phyloP scores from a whole-genome alignment of 2,888 invertebrate genomes.

The Eupithecia insigniata region DNA sequence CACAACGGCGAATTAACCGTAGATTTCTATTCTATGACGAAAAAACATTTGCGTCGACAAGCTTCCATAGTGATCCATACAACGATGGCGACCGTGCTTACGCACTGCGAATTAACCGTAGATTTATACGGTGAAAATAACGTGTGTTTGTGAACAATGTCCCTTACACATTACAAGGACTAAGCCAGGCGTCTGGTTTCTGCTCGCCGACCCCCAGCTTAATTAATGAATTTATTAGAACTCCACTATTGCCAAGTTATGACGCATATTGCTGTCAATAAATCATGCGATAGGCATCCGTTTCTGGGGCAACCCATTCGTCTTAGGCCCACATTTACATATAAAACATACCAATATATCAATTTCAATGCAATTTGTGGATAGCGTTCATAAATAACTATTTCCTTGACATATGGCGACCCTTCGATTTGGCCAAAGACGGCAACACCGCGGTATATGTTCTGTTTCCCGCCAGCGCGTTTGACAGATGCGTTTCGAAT shows the following conservation, averaged over 20 bases:
- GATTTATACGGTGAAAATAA: too few relatives aligned
- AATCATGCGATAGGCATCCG: constrained; percentile 70
- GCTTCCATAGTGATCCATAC: too few relatives aligned
- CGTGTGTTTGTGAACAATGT: too few relatives aligned
- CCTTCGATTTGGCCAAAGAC: constrained; percentile 61
- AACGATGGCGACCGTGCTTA: too few relatives aligned
- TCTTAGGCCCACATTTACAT: constrained; percentile 79
- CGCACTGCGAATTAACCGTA: too few relatives aligned
- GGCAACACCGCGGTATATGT: constrained; percentile 66
- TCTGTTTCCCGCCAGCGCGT: constrained; percentile 72
- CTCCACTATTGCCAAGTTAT: constrained; percentile 13
- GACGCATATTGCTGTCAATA: constrained; percentile 45
- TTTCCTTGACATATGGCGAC: constrained; percentile 82
- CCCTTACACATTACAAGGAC: neutral
- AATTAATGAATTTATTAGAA: constrained; percentile 7
- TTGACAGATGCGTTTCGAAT: constrained; percentile 79
- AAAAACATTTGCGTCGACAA: too few relatives aligned
- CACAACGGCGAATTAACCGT: too few relatives aligned
- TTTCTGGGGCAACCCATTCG: constrained; percentile 77
- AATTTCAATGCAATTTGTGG: constrained; percentile 84
- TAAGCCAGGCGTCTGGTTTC: neutral
- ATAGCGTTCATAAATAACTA: constrained; percentile 82
- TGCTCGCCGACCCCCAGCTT: neutral
- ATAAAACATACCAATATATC: constrained; percentile 83
- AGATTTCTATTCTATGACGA: too few relatives aligned